Evolutionary conservation across 2,797 vertebrate species (phyloP).

Genomic region (Lutjanus argentimaculatus): DNA sequence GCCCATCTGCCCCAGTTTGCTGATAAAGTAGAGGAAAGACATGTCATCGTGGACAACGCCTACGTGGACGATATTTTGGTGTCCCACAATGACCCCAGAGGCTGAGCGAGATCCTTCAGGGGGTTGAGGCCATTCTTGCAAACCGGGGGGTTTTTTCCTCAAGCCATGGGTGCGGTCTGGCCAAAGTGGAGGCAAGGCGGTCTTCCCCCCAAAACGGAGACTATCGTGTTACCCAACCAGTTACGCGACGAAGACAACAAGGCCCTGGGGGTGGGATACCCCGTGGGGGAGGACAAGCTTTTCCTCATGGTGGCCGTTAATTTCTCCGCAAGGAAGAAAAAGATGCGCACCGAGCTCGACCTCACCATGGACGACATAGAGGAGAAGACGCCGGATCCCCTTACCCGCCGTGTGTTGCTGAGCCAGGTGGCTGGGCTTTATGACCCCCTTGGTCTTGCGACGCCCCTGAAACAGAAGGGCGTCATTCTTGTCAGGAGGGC

Average conservation of each 20-base stretch:
- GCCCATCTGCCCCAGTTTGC: background rate
- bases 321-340: too few species aligned
- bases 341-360: too few species aligned
- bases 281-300: background rate
- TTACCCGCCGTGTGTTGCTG: too few species aligned
- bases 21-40: background rate
- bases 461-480: too few species aligned
- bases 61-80: background rate
- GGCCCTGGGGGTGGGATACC: slow-evolving; percentile 2
- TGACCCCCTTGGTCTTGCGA: too few species aligned
- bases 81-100: background rate
- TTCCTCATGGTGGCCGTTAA: too few species aligned
- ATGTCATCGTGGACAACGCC: background rate
- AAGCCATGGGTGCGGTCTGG: slow-evolving; percentile 7
- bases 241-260: background rate
- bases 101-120: background rate
- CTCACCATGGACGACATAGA: too few species aligned
- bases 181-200: slow-evolving; percentile 5
- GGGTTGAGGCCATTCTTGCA: background rate
- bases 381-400: too few species aligned
- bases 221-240: background rate
- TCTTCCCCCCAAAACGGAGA: background rate
- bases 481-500: too few species aligned
- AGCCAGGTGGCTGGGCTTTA: too few species aligned
- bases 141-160: background rate